Percentiles rank a stretch among this genome's conserved stretches.
Evolutionary conservation across 2,888 invertebrate species (phyloP).

Genomic region (Cryptus viduatorius): DNA sequence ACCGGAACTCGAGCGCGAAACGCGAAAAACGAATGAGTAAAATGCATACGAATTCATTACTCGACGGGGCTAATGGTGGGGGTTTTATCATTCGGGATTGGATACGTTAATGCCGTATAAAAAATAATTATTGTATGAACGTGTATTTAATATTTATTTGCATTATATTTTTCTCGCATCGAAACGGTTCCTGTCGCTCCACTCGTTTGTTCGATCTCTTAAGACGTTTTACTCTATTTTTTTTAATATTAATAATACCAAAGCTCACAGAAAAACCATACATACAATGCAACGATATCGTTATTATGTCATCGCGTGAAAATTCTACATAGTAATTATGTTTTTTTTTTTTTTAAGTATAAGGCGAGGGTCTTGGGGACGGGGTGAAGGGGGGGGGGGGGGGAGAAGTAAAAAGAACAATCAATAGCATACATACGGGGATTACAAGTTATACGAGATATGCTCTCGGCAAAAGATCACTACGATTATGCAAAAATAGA

Average conservation of each 20-base stretch:
- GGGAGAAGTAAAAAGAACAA: slow-evolving; percentile 72
- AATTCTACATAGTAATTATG: slow-evolving; percentile 71
- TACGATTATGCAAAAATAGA: slow-evolving; percentile 87
- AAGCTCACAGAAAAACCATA: slow-evolving; percentile 80
- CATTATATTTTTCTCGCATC: slow-evolving; percentile 66
- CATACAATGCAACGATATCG: slow-evolving; percentile 73
- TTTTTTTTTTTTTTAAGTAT: slow-evolving; percentile 72
- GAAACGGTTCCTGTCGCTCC: slow-evolving; percentile 67
- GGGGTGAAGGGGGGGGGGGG: too few relatives aligned
- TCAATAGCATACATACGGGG: slow-evolving; percentile 77
- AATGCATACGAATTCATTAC: not conserved
- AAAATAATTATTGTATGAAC: slow-evolving; percentile 73
- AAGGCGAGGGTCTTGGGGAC: slow-evolving; percentile 63
- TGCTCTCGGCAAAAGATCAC: slow-evolving; percentile 83
- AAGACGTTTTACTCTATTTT: not conserved
- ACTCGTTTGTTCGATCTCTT: slow-evolving; percentile 40
- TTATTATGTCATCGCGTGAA: slow-evolving; percentile 64
- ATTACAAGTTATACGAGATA: slow-evolving; percentile 76
- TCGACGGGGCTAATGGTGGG: not conserved
- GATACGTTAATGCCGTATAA: slow-evolving; percentile 2
- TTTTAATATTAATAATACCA: slow-evolving; percentile 72
- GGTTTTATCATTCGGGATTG: not conserved
- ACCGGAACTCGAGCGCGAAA: not conserved
- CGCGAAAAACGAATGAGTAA: not conserved
- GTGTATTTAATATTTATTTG: slow-evolving; percentile 75